Evolutionary conservation across 2,888 invertebrate species (phyloP), one percentile per base, ranked within the genome.

Genomic region (Harmothoe impar): DNA sequence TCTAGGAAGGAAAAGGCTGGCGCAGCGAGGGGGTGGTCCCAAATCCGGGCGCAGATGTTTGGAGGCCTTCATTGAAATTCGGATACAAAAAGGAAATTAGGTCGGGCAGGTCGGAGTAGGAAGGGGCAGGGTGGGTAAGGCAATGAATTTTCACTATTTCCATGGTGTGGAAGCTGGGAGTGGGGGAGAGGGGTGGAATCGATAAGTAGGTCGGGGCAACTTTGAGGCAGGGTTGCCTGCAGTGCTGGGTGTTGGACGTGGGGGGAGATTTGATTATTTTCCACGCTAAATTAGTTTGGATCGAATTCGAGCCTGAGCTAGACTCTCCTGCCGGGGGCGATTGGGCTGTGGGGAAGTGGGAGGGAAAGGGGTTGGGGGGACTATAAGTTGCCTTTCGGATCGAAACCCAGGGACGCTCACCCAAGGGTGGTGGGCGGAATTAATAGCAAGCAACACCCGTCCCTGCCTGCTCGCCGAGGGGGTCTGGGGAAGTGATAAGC

Each of bases 231-330:
- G 62, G 62, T 10, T 43, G 43, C 43, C 43, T 43, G 43, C 43
- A 43, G 43, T 62, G 62, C n/a, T n/a, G 62, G 62, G 62, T 3
- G 12, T 62, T 20, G 62, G 62, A 62, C 62, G 72, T 72, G 72
- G 25, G 12, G 15, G 72, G 72, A 84, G n/a, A 84, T 84, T 84
- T 84, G 84, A 84, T 84, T 84, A 84, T 84, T 72, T 72, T 84
- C 84, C 84, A 23, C 84, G 25, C n/a, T 51, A 84, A 84, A 84
- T 84, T 33, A 84, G 84, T 51, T 35, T 84, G 43, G 84, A 43
- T 84, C 84, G 84, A 84, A 84, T 84, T 84, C 29, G 33, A 25
- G 84, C n/a, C 35, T 29, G 84, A 35, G 35, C 68, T 25, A 78
- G 78, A 33, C 72, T 25, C 5, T 25, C 25, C n/a, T 29, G 72